Evolutionary conservation across 2,797 vertebrate species (phyloP).

Genomic region (Myiothlypis coronata): DNA sequence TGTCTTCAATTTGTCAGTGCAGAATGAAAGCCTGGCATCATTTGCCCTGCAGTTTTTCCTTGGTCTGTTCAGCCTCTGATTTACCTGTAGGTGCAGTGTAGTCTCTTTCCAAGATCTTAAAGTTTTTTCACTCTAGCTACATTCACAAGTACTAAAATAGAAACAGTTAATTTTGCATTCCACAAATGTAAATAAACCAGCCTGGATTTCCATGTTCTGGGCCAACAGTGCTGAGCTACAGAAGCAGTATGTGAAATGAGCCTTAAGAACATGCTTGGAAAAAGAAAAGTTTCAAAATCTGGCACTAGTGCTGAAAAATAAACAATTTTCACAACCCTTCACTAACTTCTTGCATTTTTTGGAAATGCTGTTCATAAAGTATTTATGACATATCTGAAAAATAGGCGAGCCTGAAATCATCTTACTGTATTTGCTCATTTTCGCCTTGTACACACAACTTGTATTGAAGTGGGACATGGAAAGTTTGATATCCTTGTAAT

Average conservation of each 20-base stretch:
- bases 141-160: neutral
- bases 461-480: neutral
- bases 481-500: neutral
- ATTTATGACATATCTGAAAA: neutral
- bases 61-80: neutral
- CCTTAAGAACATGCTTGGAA: neutral
- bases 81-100: neutral
- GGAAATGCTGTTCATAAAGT: neutral
- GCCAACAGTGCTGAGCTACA: neutral
- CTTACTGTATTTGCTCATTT: neutral
- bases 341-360: neutral
- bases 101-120: neutral
- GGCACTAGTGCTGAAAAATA: neutral
- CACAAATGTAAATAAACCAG: neutral
- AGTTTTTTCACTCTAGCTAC: neutral
- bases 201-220: neutral
- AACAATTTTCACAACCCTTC: neutral
- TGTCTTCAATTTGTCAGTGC: neutral
- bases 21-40: accelerated
- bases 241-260: neutral
- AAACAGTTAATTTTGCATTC: neutral
- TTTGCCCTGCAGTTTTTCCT: neutral
- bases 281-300: neutral
- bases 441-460: neutral
- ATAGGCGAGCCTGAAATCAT: neutral